Evolutionary conservation across 2,797 vertebrate species (phyloP).

Genomic region (Xiphophorus birchmanni): DNA sequence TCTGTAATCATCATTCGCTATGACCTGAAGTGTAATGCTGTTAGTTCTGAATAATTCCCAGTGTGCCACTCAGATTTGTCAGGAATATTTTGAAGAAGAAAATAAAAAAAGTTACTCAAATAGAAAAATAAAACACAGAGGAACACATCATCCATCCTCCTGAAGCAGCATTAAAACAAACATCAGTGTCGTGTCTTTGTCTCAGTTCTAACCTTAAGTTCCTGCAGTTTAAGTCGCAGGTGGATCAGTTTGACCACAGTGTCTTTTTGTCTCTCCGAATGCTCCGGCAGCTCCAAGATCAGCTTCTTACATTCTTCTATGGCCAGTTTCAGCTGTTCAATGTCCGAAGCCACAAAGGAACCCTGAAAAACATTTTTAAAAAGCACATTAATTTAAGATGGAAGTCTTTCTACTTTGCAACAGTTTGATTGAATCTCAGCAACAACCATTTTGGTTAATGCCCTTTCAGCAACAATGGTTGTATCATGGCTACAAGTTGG

Average conservation of each 20-base stretch:
- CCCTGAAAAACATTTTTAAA: conserved; percentile 75
- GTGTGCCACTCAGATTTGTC: not conserved
- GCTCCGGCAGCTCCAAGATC: conserved; percentile 93
- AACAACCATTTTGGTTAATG: not conserved
- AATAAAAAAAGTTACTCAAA: not conserved
- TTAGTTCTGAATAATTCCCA: not conserved
- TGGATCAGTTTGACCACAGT: conserved; percentile 94
- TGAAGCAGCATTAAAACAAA: conserved; percentile 1
- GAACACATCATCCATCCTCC: too few species aligned
- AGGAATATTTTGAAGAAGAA: not conserved
- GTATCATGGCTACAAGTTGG: not conserved
- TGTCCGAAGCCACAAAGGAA: conserved; percentile 89
- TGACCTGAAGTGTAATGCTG: conserved; percentile 2
- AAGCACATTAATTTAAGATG: not conserved
- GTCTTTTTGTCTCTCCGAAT: conserved; percentile 95
- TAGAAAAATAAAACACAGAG: not conserved
- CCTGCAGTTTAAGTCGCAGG: conserved; percentile 95
- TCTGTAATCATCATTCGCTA: not conserved
- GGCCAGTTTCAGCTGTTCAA: conserved; percentile 89
- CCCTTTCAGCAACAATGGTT: not conserved
- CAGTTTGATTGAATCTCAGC: not conserved
- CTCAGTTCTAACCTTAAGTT: conserved; percentile 87
- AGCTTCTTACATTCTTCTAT: conserved; percentile 94
- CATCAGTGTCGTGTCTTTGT: not conserved
- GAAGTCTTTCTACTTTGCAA: not conserved